Evolutionary conservation across 2,797 vertebrate genomes (phyloP).

Genomic region (Hybognathus amarus): DNA sequence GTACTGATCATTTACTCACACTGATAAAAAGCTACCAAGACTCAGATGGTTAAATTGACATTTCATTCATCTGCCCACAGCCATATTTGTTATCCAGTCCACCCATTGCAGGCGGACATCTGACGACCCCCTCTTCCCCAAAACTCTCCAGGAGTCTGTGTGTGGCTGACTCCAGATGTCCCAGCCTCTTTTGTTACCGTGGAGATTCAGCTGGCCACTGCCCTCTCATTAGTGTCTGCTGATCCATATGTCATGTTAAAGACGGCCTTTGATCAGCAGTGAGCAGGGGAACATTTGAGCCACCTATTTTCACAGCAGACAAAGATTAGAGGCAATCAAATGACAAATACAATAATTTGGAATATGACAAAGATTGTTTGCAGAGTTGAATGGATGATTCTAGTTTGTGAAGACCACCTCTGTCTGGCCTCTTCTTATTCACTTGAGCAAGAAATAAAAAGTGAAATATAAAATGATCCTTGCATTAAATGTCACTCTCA

Average conservation of each 20-base stretch:
- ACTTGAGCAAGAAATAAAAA: neutral
- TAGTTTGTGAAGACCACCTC: conserved; percentile 7
- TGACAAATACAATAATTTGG: conserved; percentile 36
- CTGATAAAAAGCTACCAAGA: neutral
- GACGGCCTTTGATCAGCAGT: conserved; percentile 56
- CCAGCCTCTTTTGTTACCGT: conserved; percentile 61
- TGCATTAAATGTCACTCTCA: neutral
- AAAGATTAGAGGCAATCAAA: conserved; percentile 48
- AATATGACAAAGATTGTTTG: conserved; percentile 36
- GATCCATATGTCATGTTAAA: conserved; percentile 63
- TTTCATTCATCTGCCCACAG: conserved; percentile 40
- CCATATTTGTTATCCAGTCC: conserved; percentile 61
- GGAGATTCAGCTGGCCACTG: conserved; percentile 59
- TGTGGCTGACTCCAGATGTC: conserved; percentile 61
- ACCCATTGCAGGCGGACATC: conserved; percentile 34
- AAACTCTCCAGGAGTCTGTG: conserved; percentile 56
- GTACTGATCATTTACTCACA: conserved; percentile 1
- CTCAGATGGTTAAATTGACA: conserved; percentile 26
- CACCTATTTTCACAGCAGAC: conserved; percentile 46
- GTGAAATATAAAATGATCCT: neutral
- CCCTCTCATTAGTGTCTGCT: conserved; percentile 60
- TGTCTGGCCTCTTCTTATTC: neutral
- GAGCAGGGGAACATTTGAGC: conserved; percentile 40
- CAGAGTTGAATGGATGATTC: neutral
- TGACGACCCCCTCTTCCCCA: conserved; percentile 39